Evolutionary conservation across 2,797 vertebrate species (phyloP), one percentile per base, ranked within the genome.

Genomic region (Pantherophis alleghaniensis): DNA sequence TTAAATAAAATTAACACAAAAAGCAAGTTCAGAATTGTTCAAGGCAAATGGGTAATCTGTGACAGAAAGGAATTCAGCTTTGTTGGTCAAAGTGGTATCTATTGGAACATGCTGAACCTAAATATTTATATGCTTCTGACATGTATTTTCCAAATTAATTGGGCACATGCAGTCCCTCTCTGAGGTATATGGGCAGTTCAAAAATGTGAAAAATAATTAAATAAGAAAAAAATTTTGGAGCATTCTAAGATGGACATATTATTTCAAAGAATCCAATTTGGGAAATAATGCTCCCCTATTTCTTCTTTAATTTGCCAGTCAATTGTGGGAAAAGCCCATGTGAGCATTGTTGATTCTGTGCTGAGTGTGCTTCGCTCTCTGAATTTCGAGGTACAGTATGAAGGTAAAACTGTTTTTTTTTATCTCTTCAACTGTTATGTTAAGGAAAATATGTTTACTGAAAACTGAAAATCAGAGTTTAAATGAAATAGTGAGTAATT

Each of bases 311-410:
- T 93, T 51, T 86, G 12, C 0, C 96, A 99, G 98, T 91, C 94
- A 0, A 94, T 93, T 92, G 79, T 97, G 55, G 97, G 97, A 94
- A 95, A 96, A 4, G 96, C 95, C 0, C 96, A 98, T 94, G 92
- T 96, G 3, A 94, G 95, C 89, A 97, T 98, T 2, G 96, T 98
- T 56, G 97, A 98, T 6, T 97, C 97, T 1, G 87, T 98, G 91
- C 93, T 99, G 96, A 95, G 94, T 0, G 53, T 96, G 51, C 98
- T 99, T 57, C 94, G 95, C 63, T 98, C 98, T 0, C 92, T 96
- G 89, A 98, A 98, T 92, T 93, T 96, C 89, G 98, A 98, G 83
- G 97, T 98, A 24, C 98, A 98, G 93, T 92, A 97, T 57, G 98
- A 98, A 98, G 98, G 98, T 98, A 97, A 92, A 95, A 55, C 47